These are phyloP conservation scores for Pocillopora meandrina DNA, from an alignment of 92 coral and sea anemone species.

Conservation along the genomic window DNA sequence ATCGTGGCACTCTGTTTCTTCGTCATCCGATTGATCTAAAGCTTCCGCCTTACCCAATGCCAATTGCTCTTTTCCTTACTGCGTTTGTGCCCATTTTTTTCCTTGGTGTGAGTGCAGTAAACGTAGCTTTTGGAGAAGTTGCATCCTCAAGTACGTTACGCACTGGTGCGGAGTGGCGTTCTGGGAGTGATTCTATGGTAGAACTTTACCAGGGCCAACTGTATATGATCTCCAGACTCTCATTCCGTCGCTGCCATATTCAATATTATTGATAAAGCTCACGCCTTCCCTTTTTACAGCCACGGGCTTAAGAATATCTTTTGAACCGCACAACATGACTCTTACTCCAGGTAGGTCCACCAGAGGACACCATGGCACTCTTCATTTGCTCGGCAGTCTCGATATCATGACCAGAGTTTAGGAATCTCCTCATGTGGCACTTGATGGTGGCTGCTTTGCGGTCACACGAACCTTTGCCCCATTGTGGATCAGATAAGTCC, in stretches of 20 bases:
- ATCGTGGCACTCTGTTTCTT: conserved; percentile 17
- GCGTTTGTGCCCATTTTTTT: conserved; percentile 30
- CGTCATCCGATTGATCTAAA: conserved; percentile 25
- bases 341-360: conserved; percentile 50
- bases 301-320: conserved; percentile 17
- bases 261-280: conserved; percentile 50
- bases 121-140: conserved; percentile 34
- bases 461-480: conserved; percentile 59
- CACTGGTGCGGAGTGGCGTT: conserved; percentile 28
- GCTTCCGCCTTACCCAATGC: background rate
- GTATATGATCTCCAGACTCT: conserved; percentile 49
- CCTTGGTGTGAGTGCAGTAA: conserved; percentile 35
- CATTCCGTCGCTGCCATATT: conserved; percentile 37
- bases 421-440: conserved; percentile 30
- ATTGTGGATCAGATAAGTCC: conserved; percentile 60
- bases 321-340: conserved; percentile 39
- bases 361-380: conserved; percentile 41
- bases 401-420: conserved; percentile 50
- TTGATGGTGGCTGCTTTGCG: conserved; percentile 61
- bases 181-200: conserved; percentile 50
- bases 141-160: conserved; percentile 30
- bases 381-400: too few relatives aligned
- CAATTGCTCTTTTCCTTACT: conserved; percentile 2
- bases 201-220: conserved; percentile 44
- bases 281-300: conserved; percentile 58